Evolutionary conservation across 2,888 invertebrate species (phyloP).

Genomic region (Bombyx huttoni): DNA sequence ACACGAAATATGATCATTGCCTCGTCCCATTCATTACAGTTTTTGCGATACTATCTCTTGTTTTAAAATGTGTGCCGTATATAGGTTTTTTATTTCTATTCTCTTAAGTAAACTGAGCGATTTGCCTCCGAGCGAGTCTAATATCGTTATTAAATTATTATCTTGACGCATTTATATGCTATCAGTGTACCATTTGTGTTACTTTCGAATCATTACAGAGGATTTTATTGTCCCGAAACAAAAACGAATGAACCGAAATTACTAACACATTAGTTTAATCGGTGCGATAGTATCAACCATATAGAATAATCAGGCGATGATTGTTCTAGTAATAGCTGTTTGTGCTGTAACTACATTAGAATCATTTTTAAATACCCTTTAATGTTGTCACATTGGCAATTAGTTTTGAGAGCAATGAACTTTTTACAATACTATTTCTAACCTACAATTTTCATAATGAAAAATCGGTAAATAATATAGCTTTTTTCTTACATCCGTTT

Average conservation of each 20-base stretch:
- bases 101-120: constrained; percentile 41
- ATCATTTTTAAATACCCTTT: too few relatives aligned
- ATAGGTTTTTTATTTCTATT: constrained; percentile 35
- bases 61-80: constrained; percentile 48
- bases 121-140: constrained; percentile 38
- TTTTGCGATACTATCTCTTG: constrained; percentile 47
- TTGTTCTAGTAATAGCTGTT: background rate
- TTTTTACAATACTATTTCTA: too few relatives aligned
- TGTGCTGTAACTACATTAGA: background rate
- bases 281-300: background rate
- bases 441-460: too few relatives aligned
- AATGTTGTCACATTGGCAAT: too few relatives aligned
- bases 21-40: constrained; percentile 53
- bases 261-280: constrained; percentile 2
- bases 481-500: too few relatives aligned
- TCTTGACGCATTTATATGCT: constrained; percentile 35
- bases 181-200: constrained; percentile 45
- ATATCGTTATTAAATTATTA: constrained; percentile 58
- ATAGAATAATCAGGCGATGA: background rate
- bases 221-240: constrained; percentile 1
- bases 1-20: constrained; percentile 60
- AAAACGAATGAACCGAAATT: constrained; percentile 2
- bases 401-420: too few relatives aligned
- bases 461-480: too few relatives aligned
- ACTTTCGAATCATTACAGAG: constrained; percentile 29